Evolutionary conservation across 2,888 invertebrate species (phyloP).

Genomic region (Aporophyla nigra): DNA sequence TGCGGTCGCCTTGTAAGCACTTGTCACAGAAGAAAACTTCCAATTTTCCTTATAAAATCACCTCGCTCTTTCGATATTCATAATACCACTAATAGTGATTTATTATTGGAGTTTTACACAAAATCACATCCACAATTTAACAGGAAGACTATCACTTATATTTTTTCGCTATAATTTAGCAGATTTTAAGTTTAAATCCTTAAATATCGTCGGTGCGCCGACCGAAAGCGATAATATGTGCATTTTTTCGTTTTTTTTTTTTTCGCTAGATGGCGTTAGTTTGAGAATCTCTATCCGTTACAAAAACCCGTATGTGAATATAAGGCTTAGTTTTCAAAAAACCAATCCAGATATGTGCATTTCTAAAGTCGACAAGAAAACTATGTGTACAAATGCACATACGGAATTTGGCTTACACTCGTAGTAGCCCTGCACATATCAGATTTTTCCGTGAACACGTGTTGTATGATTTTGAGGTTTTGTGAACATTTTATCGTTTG

Average conservation of each 20-base stretch:
- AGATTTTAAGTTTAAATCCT: too few species aligned
- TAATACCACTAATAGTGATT: too few species aligned
- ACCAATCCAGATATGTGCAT: conserved; percentile 3
- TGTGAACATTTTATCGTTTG: conserved; percentile 9
- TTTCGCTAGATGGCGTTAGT: conserved; percentile 3
- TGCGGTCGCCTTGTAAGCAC: too few species aligned
- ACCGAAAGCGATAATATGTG: too few species aligned
- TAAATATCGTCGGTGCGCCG: too few species aligned
- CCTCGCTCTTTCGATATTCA: too few species aligned
- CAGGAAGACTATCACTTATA: too few species aligned
- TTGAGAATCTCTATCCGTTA: conserved; percentile 3
- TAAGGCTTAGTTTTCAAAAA: conserved; percentile 3
- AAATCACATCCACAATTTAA: too few species aligned
- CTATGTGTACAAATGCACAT: conserved; percentile 3
- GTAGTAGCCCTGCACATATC: conserved; percentile 7
- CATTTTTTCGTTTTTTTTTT: not conserved
- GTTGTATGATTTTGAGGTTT: conserved; percentile 8
- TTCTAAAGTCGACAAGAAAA: conserved; percentile 3
- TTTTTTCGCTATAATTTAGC: too few species aligned
- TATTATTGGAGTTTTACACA: too few species aligned
- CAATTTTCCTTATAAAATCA: too few species aligned
- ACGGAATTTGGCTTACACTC: conserved; percentile 9
- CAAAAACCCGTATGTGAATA: conserved; percentile 3
- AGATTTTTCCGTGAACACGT: conserved; percentile 8
- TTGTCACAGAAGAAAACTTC: too few species aligned